Evolutionary conservation across 2,113 vertebrate species (phyloP).

Genomic region (Lophotis ruficrista): DNA sequence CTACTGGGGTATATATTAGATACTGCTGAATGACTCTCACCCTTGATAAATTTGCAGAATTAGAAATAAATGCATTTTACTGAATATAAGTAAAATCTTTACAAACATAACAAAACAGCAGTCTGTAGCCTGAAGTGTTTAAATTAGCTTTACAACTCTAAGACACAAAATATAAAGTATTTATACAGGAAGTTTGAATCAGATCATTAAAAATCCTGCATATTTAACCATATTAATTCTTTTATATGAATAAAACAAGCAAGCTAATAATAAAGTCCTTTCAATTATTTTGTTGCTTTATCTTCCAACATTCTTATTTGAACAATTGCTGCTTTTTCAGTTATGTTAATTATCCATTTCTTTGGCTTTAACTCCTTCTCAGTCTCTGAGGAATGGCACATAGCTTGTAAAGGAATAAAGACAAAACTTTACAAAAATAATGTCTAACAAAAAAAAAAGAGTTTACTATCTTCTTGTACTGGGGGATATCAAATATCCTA

Average conservation of each 20-base stretch:
- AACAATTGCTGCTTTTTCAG: neutral
- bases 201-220: neutral
- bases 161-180: neutral
- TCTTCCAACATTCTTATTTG: neutral
- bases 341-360: neutral
- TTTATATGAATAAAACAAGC: neutral
- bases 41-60: neutral
- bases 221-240: neutral
- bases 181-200: neutral
- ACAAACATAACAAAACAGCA: neutral
- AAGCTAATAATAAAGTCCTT: neutral
- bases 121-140: neutral
- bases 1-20: neutral
- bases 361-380: neutral
- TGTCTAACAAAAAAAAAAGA: neutral
- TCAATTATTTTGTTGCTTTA: neutral
- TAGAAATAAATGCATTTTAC: neutral
- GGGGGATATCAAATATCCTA: neutral
- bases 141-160: neutral
- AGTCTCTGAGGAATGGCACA: neutral
- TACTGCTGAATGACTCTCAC: neutral
- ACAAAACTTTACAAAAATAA: neutral
- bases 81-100: neutral
- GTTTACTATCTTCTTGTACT: neutral
- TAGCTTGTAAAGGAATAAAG: neutral